phyloP scores from a whole-genome alignment of 2,113 vertebrate species.

The Lipophrys pholis region DNA sequence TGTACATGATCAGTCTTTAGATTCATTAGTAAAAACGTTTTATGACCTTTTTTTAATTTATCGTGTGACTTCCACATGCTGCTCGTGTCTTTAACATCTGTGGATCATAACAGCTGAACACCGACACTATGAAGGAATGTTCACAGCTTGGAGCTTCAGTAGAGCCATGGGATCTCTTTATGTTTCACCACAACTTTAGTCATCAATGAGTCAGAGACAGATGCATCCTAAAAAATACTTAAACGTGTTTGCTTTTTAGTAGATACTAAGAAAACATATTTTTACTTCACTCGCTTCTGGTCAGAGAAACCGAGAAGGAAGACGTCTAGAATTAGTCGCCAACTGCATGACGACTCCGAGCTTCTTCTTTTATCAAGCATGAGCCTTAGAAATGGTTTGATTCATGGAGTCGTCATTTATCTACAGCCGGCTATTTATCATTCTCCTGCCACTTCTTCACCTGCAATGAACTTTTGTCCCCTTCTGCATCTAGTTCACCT shows the following conservation, averaged over 20 bases:
- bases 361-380: neutral
- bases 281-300: neutral
- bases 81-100: too few relatives aligned
- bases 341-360: neutral
- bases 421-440: neutral
- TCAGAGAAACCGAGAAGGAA: neutral
- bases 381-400: too few relatives aligned
- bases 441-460: neutral
- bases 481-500: neutral
- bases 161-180: neutral
- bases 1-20: too few relatives aligned
- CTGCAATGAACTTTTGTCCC: neutral
- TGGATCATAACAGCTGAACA: too few relatives aligned
- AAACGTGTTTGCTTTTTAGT: neutral
- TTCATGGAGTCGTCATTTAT: too few relatives aligned
- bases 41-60: too few relatives aligned
- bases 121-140: too few relatives aligned
- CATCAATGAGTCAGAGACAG: constrained; percentile 44
- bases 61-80: too few relatives aligned
- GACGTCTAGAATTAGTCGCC: neutral
- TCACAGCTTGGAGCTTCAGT: too few relatives aligned
- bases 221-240: neutral
- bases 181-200: neutral
- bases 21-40: too few relatives aligned
- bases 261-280: neutral